Evolutionary conservation across 2,888 invertebrate species (phyloP).

Genomic region (Mesorhabditis belari): DNA sequence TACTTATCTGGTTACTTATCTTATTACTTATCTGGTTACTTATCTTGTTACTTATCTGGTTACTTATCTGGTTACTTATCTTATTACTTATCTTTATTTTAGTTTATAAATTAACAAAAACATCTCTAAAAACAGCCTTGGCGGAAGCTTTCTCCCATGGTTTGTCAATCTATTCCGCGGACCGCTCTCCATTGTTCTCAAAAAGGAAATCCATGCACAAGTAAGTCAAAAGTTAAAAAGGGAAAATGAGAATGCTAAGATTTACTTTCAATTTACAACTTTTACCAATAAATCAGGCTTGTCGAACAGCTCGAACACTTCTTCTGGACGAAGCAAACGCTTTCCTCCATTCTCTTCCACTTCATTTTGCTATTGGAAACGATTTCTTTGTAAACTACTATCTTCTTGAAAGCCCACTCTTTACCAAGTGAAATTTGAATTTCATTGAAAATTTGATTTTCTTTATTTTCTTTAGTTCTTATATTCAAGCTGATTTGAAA

Average conservation of each 20-base stretch:
- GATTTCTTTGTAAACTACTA: constrained; percentile 39
- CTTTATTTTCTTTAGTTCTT: constrained; percentile 14
- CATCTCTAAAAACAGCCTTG: constrained; percentile 24
- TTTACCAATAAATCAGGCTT: constrained; percentile 22
- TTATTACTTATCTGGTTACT: no score
- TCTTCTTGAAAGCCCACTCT: constrained; percentile 21
- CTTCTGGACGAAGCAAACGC: constrained; percentile 35
- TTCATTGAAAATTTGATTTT: background rate
- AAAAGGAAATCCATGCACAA: constrained; percentile 28
- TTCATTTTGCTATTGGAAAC: constrained; percentile 24
- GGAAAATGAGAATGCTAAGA: background rate
- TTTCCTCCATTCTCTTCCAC: constrained; percentile 35
- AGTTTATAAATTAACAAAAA: background rate
- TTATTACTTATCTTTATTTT: background rate
- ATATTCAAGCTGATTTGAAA: constrained; percentile 26
- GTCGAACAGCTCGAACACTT: constrained; percentile 21
- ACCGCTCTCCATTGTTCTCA: constrained; percentile 26
- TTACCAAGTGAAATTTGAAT: constrained; percentile 7
- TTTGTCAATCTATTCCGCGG: constrained; percentile 38
- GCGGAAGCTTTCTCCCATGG: constrained; percentile 43
- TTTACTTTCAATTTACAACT: background rate
- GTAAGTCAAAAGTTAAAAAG: constrained; percentile 7
- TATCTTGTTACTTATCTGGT: no score
- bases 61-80: no score
- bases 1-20: no score